phyloP scores from a whole-genome alignment of 2,113 vertebrate species.

The Muscicapa adusta region DNA sequence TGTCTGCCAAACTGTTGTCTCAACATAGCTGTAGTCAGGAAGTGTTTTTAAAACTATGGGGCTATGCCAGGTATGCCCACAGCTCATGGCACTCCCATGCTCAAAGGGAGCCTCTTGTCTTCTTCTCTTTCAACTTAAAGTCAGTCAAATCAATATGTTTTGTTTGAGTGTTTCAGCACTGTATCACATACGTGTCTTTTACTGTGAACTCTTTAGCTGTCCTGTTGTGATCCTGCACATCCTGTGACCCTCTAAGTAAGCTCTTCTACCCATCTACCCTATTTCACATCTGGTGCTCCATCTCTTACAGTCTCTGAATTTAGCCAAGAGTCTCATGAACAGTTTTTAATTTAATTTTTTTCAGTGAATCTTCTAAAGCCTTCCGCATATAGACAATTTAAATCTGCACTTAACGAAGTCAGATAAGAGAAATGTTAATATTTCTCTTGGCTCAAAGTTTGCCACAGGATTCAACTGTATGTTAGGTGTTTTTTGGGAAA shows the following conservation, averaged over 20 bases:
- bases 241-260: background rate
- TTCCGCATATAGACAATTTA: background rate
- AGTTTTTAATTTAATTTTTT: background rate
- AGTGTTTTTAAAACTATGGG: background rate
- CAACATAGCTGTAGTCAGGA: rapidly evolving
- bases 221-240: background rate
- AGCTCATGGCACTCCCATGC: background rate
- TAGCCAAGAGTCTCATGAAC: background rate
- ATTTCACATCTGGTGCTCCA: background rate
- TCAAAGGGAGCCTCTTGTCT: background rate
- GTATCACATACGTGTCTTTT: background rate
- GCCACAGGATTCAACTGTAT: background rate
- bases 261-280: background rate
- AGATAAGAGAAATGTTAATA: background rate
- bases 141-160: background rate
- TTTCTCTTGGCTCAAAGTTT: background rate
- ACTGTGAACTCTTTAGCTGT: background rate
- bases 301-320: background rate
- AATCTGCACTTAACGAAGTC: background rate
- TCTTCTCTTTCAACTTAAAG: background rate
- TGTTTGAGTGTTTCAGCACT: background rate
- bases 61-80: background rate
- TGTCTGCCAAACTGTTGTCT: background rate
- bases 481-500: background rate
- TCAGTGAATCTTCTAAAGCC: background rate